Percentiles rank a stretch among this genome's conserved stretches.
phyloP scores from a whole-genome alignment of 1,140 invertebrate genomes.

The Lepidurus arcticus region DNA sequence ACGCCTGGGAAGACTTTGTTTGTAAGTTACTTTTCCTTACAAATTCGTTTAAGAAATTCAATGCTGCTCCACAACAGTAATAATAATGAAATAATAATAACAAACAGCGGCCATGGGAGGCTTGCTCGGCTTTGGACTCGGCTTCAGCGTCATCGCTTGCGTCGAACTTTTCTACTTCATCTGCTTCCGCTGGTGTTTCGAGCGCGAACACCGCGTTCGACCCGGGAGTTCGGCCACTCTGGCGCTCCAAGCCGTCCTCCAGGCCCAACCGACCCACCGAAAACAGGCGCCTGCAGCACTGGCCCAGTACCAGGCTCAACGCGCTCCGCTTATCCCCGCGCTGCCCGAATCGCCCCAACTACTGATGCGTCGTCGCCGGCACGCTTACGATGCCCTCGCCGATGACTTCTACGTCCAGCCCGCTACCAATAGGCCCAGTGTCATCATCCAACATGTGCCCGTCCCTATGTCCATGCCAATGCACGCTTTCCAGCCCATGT shows the following conservation, averaged over 20 bases:
- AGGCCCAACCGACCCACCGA: not conserved
- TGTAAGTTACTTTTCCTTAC: not conserved
- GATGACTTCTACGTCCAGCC: not conserved
- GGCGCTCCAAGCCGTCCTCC: not conserved
- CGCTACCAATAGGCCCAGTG: not conserved
- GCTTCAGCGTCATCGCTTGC: conserved; percentile 31
- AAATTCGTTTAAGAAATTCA: not conserved
- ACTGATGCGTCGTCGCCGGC: not conserved
- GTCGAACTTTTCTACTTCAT: conserved; percentile 32
- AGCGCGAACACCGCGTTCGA: not conserved
- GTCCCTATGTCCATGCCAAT: not conserved
- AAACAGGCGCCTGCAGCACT: not conserved
- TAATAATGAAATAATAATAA: not conserved
- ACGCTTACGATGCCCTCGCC: not conserved
- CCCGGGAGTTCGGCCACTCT: not conserved
- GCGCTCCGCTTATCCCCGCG: not conserved
- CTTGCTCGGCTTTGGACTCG: conserved; percentile 29
- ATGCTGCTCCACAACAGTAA: no score
- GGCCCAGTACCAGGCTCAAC: not conserved
- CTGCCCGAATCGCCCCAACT: not conserved
- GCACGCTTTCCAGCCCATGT: conserved; percentile 7
- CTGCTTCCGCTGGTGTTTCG: conserved; percentile 32
- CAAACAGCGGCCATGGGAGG: conserved; percentile 29
- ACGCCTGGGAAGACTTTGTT: conserved; percentile 8
- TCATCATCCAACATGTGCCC: not conserved